phyloP scores from a whole-genome alignment of 2,113 vertebrate species.

The Larimichthys polyactis region DNA sequence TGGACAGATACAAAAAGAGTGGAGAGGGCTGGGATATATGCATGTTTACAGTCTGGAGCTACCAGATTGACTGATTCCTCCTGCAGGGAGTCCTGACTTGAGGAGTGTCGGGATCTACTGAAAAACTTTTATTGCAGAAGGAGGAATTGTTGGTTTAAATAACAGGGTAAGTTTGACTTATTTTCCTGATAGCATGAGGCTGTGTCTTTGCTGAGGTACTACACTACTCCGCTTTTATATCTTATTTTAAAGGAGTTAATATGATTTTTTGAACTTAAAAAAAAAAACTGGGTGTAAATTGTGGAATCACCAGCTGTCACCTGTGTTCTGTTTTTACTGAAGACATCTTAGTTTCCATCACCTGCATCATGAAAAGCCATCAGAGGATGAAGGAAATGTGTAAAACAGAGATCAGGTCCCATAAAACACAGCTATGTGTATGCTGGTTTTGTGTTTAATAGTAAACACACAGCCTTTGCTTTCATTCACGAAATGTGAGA shows the following conservation, averaged over 20 bases:
- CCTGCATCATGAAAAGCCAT: slow-evolving; percentile 58
- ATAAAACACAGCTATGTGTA: slow-evolving; percentile 4
- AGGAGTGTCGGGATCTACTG: slow-evolving; percentile 1
- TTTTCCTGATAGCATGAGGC: neutral
- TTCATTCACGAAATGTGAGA: neutral
- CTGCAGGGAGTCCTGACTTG: slow-evolving; percentile 2
- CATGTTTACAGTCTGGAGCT: slow-evolving; percentile 11
- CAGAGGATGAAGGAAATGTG: neutral
- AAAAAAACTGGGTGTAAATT: neutral
- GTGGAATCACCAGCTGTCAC: neutral
- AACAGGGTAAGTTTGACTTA: slow-evolving; percentile 49
- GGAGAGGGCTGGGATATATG: slow-evolving; percentile 9
- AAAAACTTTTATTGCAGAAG: neutral
- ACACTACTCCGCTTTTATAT: neutral
- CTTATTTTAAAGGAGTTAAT: neutral
- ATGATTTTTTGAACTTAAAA: neutral
- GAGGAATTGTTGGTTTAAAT: neutral
- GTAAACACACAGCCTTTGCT: slow-evolving; percentile 27
- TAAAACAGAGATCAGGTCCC: slow-evolving; percentile 43
- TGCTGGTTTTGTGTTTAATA: slow-evolving; percentile 15
- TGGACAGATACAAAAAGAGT: slow-evolving; percentile 25
- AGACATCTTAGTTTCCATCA: slow-evolving; percentile 13
- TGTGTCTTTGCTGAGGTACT: neutral
- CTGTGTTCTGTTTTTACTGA: slow-evolving; percentile 37
- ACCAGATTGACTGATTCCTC: neutral